Percentiles rank a stretch among this genome's conserved stretches.
These are phyloP conservation scores for Metalampra italica DNA, from an alignment of 2,888 invertebrate genomes.

Conservation along the genomic window DNA sequence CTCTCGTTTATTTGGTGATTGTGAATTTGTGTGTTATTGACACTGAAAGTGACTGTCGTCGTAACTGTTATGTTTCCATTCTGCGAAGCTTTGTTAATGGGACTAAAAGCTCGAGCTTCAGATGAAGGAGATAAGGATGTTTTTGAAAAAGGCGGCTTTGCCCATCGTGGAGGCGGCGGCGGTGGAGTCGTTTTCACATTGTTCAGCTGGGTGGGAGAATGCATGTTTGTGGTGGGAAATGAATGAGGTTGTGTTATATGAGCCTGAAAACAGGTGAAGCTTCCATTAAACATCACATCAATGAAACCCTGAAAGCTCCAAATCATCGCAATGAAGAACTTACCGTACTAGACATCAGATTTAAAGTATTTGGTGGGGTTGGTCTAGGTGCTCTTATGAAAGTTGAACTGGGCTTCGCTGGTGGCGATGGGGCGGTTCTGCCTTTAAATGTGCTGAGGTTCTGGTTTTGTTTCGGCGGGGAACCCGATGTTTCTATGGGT, in stretches of 20 bases:
- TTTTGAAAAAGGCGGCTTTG: constrained; percentile 83
- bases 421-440: constrained; percentile 75
- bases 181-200: constrained; percentile 83
- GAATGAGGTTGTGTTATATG: constrained; percentile 76
- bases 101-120: constrained; percentile 59
- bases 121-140: constrained; percentile 67
- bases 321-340: constrained; percentile 28
- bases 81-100: constrained; percentile 68
- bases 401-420: constrained; percentile 63
- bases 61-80: constrained; percentile 89
- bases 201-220: constrained; percentile 59
- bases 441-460: constrained; percentile 85
- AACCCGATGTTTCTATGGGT: constrained; percentile 78
- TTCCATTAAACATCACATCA: constrained; percentile 42
- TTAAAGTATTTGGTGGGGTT: constrained; percentile 90
- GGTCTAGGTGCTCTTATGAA: constrained; percentile 83
- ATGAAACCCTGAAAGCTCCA: constrained; percentile 33
- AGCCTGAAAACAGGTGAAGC: constrained; percentile 73
- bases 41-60: constrained; percentile 91
- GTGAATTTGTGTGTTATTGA: constrained; percentile 79
- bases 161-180: constrained; percentile 91
- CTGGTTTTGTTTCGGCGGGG: constrained; percentile 67
- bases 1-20: constrained; percentile 74
- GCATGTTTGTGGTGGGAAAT: constrained; percentile 61
- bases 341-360: constrained; percentile 81